phyloP scores from a whole-genome alignment of 92 coral and sea anemone species.

The Metridium senile region DNA sequence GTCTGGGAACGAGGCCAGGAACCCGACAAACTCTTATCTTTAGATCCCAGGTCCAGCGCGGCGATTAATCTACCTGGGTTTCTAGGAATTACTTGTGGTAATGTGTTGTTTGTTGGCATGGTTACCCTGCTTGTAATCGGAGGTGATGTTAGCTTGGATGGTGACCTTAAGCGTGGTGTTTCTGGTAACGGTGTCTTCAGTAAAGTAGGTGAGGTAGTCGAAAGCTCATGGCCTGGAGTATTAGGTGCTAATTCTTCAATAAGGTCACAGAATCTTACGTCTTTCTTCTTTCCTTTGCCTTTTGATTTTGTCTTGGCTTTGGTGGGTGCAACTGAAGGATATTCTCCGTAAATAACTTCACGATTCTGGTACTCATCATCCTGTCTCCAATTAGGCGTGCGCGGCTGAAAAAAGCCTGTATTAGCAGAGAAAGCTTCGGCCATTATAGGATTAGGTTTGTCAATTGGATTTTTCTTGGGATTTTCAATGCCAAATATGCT shows the following conservation, averaged over 20 bases:
- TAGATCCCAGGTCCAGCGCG: background rate
- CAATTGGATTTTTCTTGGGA: background rate
- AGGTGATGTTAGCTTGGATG: background rate
- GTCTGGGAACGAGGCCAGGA: constrained; percentile 20
- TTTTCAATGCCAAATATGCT: constrained; percentile 15
- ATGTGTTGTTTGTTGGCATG: background rate
- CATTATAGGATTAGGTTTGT: background rate
- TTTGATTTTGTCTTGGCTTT: background rate
- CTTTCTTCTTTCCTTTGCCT: constrained; percentile 15
- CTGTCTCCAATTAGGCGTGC: constrained; percentile 33
- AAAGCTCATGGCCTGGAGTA: background rate
- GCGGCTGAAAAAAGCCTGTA: constrained; percentile 32
- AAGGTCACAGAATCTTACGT: constrained; percentile 12
- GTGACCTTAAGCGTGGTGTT: background rate
- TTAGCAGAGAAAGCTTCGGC: constrained; percentile 44
- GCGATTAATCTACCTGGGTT: background rate
- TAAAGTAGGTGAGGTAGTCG: background rate
- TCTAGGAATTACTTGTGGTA: background rate
- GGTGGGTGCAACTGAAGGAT: constrained; percentile 1
- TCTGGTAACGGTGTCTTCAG: background rate
- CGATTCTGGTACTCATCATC: constrained; percentile 38
- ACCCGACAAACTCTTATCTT: background rate
- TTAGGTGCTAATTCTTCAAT: constrained; percentile 13
- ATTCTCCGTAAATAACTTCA: constrained; percentile 36
- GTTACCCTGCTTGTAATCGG: too few relatives aligned